A percentile compares a stretch with the other conserved stretches of the same genome.
These are phyloP conservation scores for Entomobrya multifasciata DNA, from an alignment of 2,888 invertebrate genomes.

Conservation along the genomic window DNA sequence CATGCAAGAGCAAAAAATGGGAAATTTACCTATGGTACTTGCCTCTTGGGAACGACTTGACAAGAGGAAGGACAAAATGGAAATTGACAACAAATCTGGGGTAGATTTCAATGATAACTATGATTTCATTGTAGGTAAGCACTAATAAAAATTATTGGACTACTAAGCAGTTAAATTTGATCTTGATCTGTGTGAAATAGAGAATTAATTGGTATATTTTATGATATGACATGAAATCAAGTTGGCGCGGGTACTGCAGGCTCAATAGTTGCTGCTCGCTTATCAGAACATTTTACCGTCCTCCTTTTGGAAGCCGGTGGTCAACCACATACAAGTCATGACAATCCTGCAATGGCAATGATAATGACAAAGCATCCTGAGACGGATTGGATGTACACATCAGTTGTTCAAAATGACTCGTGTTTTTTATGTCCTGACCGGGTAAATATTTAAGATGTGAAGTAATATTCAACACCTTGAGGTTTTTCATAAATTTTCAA, in stretches of 20 bases:
- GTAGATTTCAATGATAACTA: constrained; percentile 41
- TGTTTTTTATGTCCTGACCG: constrained; percentile 31
- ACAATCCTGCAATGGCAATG: constrained; percentile 52
- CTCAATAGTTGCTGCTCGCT: constrained; percentile 42
- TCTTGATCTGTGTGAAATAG: too few relatives aligned
- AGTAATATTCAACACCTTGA: not conserved
- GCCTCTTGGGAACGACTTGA: constrained; percentile 38
- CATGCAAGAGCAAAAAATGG: constrained; percentile 25
- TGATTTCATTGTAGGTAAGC: constrained; percentile 62
- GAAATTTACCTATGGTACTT: constrained; percentile 3
- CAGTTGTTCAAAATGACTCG: constrained; percentile 51
- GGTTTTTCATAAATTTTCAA: too few relatives aligned
- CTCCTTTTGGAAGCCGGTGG: constrained; percentile 68
- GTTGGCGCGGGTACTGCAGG: constrained; percentile 62
- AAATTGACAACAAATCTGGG: constrained; percentile 35
- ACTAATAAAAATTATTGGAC: too few relatives aligned
- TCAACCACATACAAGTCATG: constrained; percentile 49
- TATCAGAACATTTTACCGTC: constrained; percentile 43
- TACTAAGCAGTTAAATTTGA: too few relatives aligned
- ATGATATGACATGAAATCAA: too few relatives aligned
- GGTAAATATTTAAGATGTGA: not conserved
- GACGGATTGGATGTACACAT: constrained; percentile 58
- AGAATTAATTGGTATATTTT: too few relatives aligned
- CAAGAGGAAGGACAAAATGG: constrained; percentile 60
- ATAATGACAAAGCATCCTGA: constrained; percentile 38